Evolutionary conservation across 2,888 invertebrate genomes (phyloP).

Genomic region (Ceraclea dissimilis): DNA sequence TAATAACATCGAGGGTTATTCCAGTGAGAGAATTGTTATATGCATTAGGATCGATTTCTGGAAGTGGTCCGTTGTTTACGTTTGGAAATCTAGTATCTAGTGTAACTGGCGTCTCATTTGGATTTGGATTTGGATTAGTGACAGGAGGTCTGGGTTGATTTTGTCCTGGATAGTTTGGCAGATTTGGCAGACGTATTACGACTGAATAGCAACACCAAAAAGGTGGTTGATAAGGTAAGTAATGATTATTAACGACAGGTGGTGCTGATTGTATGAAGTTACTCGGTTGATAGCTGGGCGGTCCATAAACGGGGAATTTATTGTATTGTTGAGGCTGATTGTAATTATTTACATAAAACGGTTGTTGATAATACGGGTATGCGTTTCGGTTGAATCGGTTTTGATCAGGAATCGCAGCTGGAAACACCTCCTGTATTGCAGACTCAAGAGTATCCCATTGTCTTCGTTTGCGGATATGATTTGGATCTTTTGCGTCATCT

Average conservation of each 20-base stretch:
- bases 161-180: neutral
- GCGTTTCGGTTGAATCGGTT: neutral
- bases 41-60: neutral
- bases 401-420: neutral
- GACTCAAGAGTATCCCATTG: neutral
- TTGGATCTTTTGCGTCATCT: neutral
- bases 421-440: neutral
- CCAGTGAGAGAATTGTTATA: conserved; percentile 12
- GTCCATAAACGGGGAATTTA: neutral
- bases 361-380: neutral
- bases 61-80: neutral
- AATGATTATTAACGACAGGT: neutral
- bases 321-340: neutral
- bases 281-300: neutral
- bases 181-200: neutral
- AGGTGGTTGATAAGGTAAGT: neutral
- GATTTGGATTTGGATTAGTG: neutral
- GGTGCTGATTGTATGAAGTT: neutral
- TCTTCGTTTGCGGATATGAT: neutral
- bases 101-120: neutral
- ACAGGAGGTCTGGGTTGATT: neutral
- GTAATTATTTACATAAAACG: neutral
- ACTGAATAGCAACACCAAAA: neutral
- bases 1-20: conserved; percentile 7
- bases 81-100: neutral